phyloP scores from a whole-genome alignment of 2,888 invertebrate genomes.

The Andricus curvator region DNA sequence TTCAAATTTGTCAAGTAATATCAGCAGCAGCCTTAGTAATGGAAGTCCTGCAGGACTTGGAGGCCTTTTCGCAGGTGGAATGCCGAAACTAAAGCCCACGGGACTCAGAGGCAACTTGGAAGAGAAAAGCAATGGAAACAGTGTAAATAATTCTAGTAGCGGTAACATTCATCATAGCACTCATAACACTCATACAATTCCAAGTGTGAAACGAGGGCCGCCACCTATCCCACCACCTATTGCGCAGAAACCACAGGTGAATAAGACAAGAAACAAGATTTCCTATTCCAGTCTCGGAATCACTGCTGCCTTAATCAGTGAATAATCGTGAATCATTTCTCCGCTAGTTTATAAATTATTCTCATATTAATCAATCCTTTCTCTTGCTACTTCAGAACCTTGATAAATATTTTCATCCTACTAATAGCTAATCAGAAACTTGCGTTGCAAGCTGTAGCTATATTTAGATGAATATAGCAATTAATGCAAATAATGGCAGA shows the following conservation, averaged over 20 bases:
- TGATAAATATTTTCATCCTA: background rate
- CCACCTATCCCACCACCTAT: slow-evolving; percentile 89
- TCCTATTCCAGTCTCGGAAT: slow-evolving; percentile 5
- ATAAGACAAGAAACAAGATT: slow-evolving; percentile 57
- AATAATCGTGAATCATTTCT: slow-evolving; percentile 10
- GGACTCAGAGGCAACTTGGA: slow-evolving; percentile 77
- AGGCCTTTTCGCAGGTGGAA: slow-evolving; percentile 89
- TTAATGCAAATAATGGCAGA: no score
- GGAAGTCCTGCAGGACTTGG: slow-evolving; percentile 80
- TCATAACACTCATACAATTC: slow-evolving; percentile 55
- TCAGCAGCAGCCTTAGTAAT: slow-evolving; percentile 63
- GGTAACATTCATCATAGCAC: slow-evolving; percentile 45
- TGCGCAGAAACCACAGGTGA: slow-evolving; percentile 83
- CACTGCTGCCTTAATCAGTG: slow-evolving; percentile 11
- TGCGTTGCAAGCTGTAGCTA: background rate
- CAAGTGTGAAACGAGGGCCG: slow-evolving; percentile 83
- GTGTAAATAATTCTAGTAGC: slow-evolving; percentile 57
- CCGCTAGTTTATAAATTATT: slow-evolving; percentile 21
- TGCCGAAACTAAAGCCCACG: slow-evolving; percentile 89
- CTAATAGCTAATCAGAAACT: background rate
- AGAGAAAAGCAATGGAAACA: slow-evolving; percentile 63
- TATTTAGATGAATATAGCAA: background rate
- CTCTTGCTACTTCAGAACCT: background rate
- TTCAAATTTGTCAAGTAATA: slow-evolving; percentile 56
- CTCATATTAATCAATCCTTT: slow-evolving; percentile 21